phyloP scores from a whole-genome alignment of 2,113 vertebrate species.

The mouse (Mus musculus) region GRCm39 chr2:44499001-44499500 shows the following conservation, averaged over 20 bases:
- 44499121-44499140: not conserved
- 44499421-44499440: too few species aligned
- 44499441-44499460: too few species aligned
- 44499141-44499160: not conserved
- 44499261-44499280: conserved; percentile 59
- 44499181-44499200: not conserved
- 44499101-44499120: not conserved
- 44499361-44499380: conserved; percentile 35
- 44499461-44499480: too few species aligned
- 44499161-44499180: not conserved
- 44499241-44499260: conserved; percentile 43
- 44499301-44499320: conserved; percentile 42
- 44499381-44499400: too few species aligned
- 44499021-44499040: not conserved
- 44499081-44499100: not conserved
- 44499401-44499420: too few species aligned
- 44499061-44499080: not conserved
- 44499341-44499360: conserved; percentile 40
- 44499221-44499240: not conserved
- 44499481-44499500: too few species aligned
- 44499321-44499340: conserved; percentile 56
- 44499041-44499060: not conserved
- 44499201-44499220: conserved; percentile 38
- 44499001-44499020: not conserved
- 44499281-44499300: conserved; percentile 55